Conservation (phyloP, 2,113 vertebrate species). For the Balaeniceps rex region DNA sequence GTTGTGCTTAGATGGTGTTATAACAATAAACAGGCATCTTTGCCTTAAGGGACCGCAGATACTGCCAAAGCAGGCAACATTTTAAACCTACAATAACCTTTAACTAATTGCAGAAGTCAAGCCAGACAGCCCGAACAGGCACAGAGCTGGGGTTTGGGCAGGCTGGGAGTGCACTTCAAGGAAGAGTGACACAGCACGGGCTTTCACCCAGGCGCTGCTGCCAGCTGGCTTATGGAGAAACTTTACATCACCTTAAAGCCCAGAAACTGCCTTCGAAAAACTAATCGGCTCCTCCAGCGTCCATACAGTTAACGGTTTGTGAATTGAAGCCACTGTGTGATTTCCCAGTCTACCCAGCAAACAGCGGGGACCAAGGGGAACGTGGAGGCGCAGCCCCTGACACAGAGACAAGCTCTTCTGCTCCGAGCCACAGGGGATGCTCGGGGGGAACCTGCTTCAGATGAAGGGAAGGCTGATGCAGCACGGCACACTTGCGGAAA, state of each 20-base stretch:
- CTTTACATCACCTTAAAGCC: conserved; percentile 4
- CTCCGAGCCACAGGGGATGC: neutral
- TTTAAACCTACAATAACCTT: conserved; percentile 48
- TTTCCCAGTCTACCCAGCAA: neutral
- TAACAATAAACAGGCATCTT: conserved; percentile 56
- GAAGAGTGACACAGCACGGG: conserved; percentile 33
- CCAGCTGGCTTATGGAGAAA: conserved; percentile 21
- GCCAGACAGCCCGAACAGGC: neutral
- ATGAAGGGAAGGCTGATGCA: neutral
- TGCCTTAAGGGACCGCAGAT: conserved; percentile 2
- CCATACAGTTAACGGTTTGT: neutral
- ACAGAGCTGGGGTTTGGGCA: neutral
- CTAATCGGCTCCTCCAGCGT: neutral
- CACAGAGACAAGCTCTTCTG: neutral
- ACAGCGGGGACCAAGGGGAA: neutral
- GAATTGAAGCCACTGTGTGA: neutral
- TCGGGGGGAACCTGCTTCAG: neutral
- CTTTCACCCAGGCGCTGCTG: neutral
- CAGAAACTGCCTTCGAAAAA: neutral
- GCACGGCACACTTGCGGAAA: neutral
- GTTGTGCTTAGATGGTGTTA: neutral
- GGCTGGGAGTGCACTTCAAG: conserved; percentile 11
- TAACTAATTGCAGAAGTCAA: conserved; percentile 40
- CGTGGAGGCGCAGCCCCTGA: neutral
- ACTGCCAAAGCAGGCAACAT: conserved; percentile 51